Evolutionary conservation across 1,140 invertebrate genomes (phyloP), one percentile per base, ranked within the genome.

Genomic region (Zaprionus davidi): DNA sequence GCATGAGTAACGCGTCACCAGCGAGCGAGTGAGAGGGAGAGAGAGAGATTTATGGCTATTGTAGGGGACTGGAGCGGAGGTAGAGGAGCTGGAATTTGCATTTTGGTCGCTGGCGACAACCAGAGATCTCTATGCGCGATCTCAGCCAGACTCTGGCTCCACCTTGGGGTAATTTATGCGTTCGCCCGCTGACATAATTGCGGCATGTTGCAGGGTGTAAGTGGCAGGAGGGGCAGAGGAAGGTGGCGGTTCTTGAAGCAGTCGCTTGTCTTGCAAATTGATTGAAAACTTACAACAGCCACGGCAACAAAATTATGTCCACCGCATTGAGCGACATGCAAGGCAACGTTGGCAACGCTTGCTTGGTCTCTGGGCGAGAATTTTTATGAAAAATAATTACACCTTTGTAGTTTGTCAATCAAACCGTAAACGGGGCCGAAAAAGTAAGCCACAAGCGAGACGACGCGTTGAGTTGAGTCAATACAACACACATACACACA

Each of bases 381-480:
- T 73, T 88, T 85, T 90, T 90, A 85, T 90, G 75, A 90, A 90
- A 90, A 90, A 90, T 90, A 90, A 90, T 90, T 90, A 90, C 85
- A 90, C 85, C 82, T 90, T 90, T 90, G 85, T 90, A 90, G 79
- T 90, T 88, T 90, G 85, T 90, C 85, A 90, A 90, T 90, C 85
- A 90, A 84, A 76, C 60, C 57, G 81, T 71, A 69, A 71, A 81
- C 81, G 63, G 26, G 69, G 67, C 64, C 66, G 49, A 67, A 74
- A 73, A 67, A 20, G 46, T 78, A 75, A 74, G 77, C 70, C 64
- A 76, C 38, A 66, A 65, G 46, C 55, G 55, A 44, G 41, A 55
- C 53, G 78, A 76, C 79, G 22, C 17, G 67, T 62, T 69, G n/a
- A n/a, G n/a, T n/a, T n/a, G n/a, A n/a, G n/a, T n/a, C n/a, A n/a